Base-by-base conservation (phyloP, 2,888 invertebrate species). In the Caenorhabditis imperialis region DNA sequence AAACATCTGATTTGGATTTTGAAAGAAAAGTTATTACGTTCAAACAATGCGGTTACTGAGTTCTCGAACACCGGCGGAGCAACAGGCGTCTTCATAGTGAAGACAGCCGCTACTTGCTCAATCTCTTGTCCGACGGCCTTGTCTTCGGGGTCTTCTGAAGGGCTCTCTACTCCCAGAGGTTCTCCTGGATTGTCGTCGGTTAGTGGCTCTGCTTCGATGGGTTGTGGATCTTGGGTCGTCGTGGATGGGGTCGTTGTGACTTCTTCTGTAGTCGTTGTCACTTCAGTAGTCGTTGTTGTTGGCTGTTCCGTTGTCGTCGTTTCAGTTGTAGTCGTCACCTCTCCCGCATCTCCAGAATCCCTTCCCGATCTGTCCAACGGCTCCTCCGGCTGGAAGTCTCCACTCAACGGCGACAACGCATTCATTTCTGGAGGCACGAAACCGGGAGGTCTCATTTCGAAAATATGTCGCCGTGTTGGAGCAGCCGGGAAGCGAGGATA, bases 361-460 rank as follows among this genome's bases (percentile, higher is more conserved):
- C 72, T 50, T 42, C 60, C 65, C 14, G 60, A 65, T 23, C 65
- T 45, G 44, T 51, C 60, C 54, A 65, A 22, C 5, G 45, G 30
- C 10, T 48, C 30, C 4, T 60, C 53, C 27, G 44, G 44, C 20
- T 51, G 61, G 18, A 74, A 74, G 47, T 74, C 61, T 50, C 74
- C 74, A 57, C 67, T 74, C 57, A 74, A 62, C 12, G 74, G 74
- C 1, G 74, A 74, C 10, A 42, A 44, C 18, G 44, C 48, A 23
- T 40, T 57, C 27, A 47, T 60, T 12, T 58, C 58, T 1, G 65
- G 61, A 48, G 73, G 67, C 20, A 54, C 45, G 50, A 55, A 65
- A 23, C 54, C 60, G 35, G 69, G 54, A 27, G 62, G 75, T 25
- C 27, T 67, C 45, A 45, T 67, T 0, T 67, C 57, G 4, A 44